Evolutionary conservation across 2,797 vertebrate species (phyloP).

Genomic region (Eospalax fontanierii): DNA sequence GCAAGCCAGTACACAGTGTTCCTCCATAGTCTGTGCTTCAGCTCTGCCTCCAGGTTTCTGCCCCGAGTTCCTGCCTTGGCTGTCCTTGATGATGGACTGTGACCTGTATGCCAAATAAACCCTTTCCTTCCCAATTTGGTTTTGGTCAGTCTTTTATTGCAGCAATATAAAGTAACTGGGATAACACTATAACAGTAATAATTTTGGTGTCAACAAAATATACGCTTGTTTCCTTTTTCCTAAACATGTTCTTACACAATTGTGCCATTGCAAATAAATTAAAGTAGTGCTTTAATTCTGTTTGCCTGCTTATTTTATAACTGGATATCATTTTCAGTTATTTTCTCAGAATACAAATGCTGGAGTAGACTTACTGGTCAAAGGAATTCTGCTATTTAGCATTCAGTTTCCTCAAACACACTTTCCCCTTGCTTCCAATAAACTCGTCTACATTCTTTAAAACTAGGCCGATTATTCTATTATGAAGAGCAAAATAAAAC

Average conservation of each 20-base stretch:
- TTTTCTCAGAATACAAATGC: background rate
- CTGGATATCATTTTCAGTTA: background rate
- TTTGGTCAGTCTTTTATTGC: no score
- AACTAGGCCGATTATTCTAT: background rate
- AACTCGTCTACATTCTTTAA: background rate
- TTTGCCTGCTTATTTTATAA: background rate
- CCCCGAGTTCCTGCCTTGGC: no score
- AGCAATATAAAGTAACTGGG: background rate
- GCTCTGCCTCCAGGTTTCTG: no score
- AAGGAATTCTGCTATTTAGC: background rate
- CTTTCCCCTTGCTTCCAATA: conserved; percentile 5
- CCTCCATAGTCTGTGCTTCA: no score
- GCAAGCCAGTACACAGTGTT: no score
- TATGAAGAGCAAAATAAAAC: background rate
- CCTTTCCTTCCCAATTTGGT: no score
- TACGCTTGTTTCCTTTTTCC: background rate
- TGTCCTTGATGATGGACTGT: no score
- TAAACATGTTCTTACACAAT: background rate
- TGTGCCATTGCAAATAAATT: background rate
- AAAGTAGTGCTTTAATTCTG: background rate
- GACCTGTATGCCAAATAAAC: no score
- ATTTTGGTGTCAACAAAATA: background rate
- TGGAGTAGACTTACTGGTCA: background rate
- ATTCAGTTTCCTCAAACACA: background rate
- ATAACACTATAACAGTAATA: background rate